phyloP scores from a whole-genome alignment of 2,888 invertebrate species.

The Dermolepida albohirtum region DNA sequence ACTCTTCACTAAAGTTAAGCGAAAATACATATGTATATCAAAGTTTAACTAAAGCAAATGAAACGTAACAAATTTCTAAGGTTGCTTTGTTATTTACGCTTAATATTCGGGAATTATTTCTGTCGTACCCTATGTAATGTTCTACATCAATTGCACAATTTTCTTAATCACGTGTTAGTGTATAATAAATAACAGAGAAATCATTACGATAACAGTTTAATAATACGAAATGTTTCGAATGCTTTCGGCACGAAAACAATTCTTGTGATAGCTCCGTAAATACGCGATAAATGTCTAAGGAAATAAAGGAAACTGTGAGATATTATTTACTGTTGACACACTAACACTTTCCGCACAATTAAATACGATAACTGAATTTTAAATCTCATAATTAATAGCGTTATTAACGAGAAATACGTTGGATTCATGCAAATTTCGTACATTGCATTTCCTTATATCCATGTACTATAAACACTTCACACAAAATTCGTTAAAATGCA shows the following conservation, averaged over 20 bases:
- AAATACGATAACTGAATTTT: constrained; percentile 38
- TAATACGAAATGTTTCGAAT: constrained; percentile 20
- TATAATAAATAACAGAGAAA: constrained; percentile 6
- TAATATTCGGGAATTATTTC: no score
- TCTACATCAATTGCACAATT: constrained; percentile 17
- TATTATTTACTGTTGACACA: constrained; percentile 22
- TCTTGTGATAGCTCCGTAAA: constrained; percentile 21
- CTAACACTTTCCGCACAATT: constrained; percentile 19
- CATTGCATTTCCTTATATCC: constrained; percentile 27
- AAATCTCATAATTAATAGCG: constrained; percentile 34
- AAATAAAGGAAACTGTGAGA: constrained; percentile 14
- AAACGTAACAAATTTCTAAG: no score
- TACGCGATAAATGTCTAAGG: constrained; percentile 11
- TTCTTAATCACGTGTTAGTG: constrained; percentile 15
- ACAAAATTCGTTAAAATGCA: constrained; percentile 47
- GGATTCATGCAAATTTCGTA: constrained; percentile 28
- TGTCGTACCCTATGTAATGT: no score
- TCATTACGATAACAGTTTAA: constrained; percentile 24
- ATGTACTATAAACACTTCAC: constrained; percentile 47
- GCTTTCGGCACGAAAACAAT: constrained; percentile 21
- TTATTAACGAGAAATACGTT: constrained; percentile 33
- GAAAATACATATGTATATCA: no score
- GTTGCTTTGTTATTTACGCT: no score
- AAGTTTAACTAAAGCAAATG: no score
- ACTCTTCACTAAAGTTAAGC: no score